A percentile compares a stretch with the other conserved stretches of the same genome.
phyloP scores from a whole-genome alignment of 1,140 invertebrate genomes.

The Saccostrea cuccullata region DNA sequence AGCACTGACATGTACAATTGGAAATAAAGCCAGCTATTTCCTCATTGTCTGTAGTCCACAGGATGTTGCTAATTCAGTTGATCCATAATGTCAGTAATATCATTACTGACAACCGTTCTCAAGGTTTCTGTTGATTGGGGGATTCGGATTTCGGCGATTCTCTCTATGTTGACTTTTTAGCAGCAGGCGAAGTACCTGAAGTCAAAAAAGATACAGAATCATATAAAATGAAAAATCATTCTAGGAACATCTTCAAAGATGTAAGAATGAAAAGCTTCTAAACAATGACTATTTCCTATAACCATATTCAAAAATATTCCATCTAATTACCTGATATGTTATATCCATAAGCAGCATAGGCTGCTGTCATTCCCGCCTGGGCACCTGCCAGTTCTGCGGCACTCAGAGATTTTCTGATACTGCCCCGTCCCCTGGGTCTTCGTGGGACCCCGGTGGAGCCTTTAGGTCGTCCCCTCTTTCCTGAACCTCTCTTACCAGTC shows the following conservation, averaged over 20 bases:
- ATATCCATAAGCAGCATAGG: conserved; percentile 78
- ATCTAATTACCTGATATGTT: conserved; percentile 75
- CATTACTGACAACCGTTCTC: neutral
- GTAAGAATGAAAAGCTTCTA: too few relatives aligned
- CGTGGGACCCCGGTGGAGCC: conserved; percentile 73
- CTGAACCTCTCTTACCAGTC: conserved; percentile 2
- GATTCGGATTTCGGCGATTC: conserved; percentile 2
- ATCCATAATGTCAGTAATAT: neutral
- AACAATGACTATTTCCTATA: too few relatives aligned
- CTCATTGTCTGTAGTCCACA: neutral
- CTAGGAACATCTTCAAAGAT: too few relatives aligned
- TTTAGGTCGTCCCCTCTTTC: conserved; percentile 83
- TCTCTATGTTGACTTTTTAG: neutral
- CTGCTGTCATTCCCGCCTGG: conserved; percentile 79
- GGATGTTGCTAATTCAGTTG: too few relatives aligned
- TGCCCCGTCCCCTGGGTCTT: conserved; percentile 73
- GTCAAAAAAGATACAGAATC: neutral
- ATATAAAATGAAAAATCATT: neutral
- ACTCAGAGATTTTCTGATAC: conserved; percentile 75
- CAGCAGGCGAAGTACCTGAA: neutral
- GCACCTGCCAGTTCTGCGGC: conserved; percentile 80
- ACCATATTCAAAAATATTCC: too few relatives aligned
- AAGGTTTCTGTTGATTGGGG: conserved; percentile 6
- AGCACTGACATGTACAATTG: neutral
- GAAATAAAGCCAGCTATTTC: conserved; percentile 25